Evolutionary conservation across 1,140 invertebrate species (phyloP).

Genomic region (Proales similis): DNA sequence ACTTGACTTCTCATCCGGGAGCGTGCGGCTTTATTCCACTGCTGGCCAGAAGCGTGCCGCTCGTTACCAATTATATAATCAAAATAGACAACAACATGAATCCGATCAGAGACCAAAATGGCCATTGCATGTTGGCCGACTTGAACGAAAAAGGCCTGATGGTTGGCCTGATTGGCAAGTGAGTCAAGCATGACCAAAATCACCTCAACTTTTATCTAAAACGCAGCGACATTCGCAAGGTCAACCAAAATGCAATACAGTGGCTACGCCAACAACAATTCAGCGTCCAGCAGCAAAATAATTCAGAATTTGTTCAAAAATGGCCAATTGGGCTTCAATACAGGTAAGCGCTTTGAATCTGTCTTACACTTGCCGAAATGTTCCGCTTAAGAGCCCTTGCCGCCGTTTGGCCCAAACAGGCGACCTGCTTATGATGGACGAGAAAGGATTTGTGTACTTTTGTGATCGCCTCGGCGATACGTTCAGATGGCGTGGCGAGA

Average conservation of each 20-base stretch:
- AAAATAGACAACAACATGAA: slow-evolving; percentile 39
- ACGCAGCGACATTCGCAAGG: too few relatives aligned
- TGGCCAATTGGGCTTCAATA: slow-evolving; percentile 83
- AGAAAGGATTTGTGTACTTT: slow-evolving; percentile 87
- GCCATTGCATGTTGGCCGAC: slow-evolving; percentile 71
- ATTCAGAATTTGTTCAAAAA: slow-evolving; percentile 76
- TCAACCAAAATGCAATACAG: slow-evolving; percentile 57
- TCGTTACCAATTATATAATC: background rate
- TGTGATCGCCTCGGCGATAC: slow-evolving; percentile 93
- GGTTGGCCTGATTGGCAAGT: slow-evolving; percentile 89
- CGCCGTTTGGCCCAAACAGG: too few relatives aligned
- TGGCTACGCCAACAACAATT: slow-evolving; percentile 76
- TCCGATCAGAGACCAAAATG: slow-evolving; percentile 55
- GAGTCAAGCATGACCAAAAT: too few relatives aligned
- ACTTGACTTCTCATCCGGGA: slow-evolving; percentile 68
- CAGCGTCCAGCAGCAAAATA: slow-evolving; percentile 85
- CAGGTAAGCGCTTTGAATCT: too few relatives aligned
- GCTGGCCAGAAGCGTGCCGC: background rate
- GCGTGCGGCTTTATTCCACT: slow-evolving; percentile 73
- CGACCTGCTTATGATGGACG: slow-evolving; percentile 81
- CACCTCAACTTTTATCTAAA: too few relatives aligned
- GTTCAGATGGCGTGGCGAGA: slow-evolving; percentile 92
- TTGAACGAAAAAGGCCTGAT: slow-evolving; percentile 88
- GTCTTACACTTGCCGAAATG: too few relatives aligned
- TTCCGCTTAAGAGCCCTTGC: too few relatives aligned